A percentile compares a stretch with the other conserved stretches of the same genome.
Conservation (phyloP, 2,797 vertebrate species). For the Phrynocephalus forsythii region DNA sequence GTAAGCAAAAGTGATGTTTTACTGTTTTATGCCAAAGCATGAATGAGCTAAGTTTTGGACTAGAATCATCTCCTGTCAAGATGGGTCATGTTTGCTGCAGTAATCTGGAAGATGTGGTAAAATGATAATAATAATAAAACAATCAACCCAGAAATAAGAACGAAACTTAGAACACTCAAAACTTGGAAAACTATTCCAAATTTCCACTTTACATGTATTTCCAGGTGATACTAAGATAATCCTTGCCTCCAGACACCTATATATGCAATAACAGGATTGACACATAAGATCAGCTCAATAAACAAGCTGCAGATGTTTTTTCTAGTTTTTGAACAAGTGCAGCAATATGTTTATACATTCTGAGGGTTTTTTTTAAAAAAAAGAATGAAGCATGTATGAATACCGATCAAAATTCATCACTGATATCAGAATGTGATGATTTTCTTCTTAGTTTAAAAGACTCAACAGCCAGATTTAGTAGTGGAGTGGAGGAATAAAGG, state of each 20-base stretch:
- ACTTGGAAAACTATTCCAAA: background rate
- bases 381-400: background rate
- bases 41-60: too few relatives aligned
- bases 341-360: background rate
- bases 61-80: too few relatives aligned
- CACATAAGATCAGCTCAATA: background rate
- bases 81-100: too few relatives aligned
- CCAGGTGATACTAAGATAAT: background rate
- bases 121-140: too few relatives aligned
- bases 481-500: accelerated
- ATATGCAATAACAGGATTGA: background rate
- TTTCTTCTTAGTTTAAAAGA: constrained; percentile 27
- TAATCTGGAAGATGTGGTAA: too few relatives aligned
- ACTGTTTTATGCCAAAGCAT: background rate
- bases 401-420: constrained; percentile 20
- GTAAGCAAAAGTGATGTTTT: background rate
- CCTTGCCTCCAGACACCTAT: background rate
- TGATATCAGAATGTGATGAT: background rate
- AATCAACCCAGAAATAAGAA: too few relatives aligned
- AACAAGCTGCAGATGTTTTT: background rate
- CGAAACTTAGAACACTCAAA: background rate
- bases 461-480: background rate
- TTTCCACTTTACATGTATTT: background rate
- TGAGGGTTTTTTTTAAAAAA: background rate
- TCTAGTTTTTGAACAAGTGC: background rate